Base-by-base conservation (phyloP, 2,113 vertebrate species). In the Uria aalge region DNA sequence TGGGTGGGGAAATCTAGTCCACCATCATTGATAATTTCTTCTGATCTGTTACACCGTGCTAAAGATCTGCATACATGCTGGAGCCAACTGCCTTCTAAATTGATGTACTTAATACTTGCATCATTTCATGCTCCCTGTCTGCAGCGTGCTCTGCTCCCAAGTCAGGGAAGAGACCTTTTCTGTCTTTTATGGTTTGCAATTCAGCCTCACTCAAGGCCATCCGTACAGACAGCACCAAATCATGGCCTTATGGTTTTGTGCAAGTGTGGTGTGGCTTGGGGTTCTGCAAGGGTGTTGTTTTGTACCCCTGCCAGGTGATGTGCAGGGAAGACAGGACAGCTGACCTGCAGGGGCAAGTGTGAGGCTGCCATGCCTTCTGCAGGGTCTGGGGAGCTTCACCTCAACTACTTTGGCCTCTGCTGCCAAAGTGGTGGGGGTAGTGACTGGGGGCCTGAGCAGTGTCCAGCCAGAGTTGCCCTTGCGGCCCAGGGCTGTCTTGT, bases 361-460 rank as follows among this genome's bases (percentile, higher is more conserved):
- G 36, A 56, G 30, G 38, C 38, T 96, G n/a, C 53, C 19, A 1
- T 34, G 16, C 19, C 17, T 88, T 55, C 55, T 56, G 1, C 18
- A 38, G 41, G 15, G 12, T 27, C 38, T 53, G 26, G 11, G 18
- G 30, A 69, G 34, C 18, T 55, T 74, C 36, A 41, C 7, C 74
- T 76, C 23, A 26, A 6, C 8, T 55, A 17, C 62, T 85, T 78
- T 30, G 53, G 69, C n/a, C 74, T 60, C 83, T 22, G 47, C 18
- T 4, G 20, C 47, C 47, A 47, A 47, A 47, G 47, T 6, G 47
- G 47, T 21, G 20, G 9, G 47, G 47, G 47, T 21, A 5, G 17
- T 59, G 64, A 20, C 62, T n/a, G 82, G 34, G 15, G 10, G 16
- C n/a, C 17, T 0, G 0, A 18, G 59, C 53, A 43, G 74, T 23